phyloP scores from a whole-genome alignment of 2,888 invertebrate genomes.

The Drosophila mercatorum region DNA sequence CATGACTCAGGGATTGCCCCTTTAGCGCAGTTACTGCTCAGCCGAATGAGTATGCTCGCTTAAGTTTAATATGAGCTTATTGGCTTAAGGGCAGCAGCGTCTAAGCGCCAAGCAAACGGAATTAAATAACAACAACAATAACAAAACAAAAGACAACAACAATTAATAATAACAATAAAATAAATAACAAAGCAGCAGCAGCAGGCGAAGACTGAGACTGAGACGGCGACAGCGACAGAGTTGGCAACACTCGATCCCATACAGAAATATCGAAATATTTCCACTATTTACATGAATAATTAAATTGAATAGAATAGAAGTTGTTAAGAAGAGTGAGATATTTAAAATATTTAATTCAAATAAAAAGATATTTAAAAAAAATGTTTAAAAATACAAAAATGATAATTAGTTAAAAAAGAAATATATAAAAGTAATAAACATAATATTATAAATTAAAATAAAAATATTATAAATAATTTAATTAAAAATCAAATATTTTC shows the following conservation, averaged over 20 bases:
- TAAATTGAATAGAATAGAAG: neutral
- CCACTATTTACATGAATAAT: neutral
- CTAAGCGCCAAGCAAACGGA: conserved; percentile 22
- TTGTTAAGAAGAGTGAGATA: neutral
- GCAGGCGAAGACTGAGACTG: no score
- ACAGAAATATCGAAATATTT: neutral
- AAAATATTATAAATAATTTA: no score
- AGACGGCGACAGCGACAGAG: neutral
- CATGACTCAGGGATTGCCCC: conserved; percentile 2
- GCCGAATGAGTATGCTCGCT: conserved; percentile 41
- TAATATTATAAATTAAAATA: no score
- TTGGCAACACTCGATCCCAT: neutral
- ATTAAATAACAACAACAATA: conserved; percentile 3
- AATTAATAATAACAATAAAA: conserved; percentile 15
- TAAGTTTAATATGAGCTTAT: conserved; percentile 74
- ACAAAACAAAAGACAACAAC: neutral
- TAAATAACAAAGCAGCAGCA: conserved; percentile 4
- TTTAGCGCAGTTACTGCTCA: conserved; percentile 23
- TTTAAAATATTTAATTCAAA: neutral
- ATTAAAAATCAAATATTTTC: no score
- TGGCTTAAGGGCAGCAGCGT: conserved; percentile 55
- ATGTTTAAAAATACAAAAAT: neutral
- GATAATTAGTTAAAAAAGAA: neutral
- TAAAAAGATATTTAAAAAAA: neutral
- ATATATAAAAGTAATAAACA: neutral